Evolutionary conservation across 2,888 invertebrate genomes (phyloP).

Genomic region (Epinotia nisella): DNA sequence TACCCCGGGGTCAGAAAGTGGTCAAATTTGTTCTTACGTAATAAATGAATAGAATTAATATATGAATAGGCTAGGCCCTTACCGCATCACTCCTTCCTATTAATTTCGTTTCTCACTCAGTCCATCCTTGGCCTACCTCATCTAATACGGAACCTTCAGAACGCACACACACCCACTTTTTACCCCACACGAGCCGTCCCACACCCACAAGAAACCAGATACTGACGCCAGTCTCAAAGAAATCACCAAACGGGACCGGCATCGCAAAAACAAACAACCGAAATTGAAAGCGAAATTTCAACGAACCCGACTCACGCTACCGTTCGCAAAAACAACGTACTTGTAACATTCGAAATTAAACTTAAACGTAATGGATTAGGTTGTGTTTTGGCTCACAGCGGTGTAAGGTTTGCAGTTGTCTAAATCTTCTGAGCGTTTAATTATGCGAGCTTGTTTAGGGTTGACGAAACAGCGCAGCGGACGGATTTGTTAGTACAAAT

Average conservation of each 20-base stretch:
- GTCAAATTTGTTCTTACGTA: no score
- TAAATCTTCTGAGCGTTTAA: conserved; percentile 72
- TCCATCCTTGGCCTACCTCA: no score
- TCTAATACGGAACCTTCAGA: conserved; percentile 7
- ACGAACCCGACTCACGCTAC: conserved; percentile 66
- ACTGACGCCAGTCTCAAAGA: conserved; percentile 50
- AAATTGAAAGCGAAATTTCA: conserved; percentile 65
- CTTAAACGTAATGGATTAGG: conserved; percentile 56
- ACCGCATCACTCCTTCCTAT: no score
- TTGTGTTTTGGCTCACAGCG: conserved; percentile 53
- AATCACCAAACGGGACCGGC: conserved; percentile 59
- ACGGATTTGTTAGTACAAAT: no score
- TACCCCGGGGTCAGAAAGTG: no score
- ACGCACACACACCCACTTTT: conserved; percentile 12
- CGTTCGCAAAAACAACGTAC: conserved; percentile 60
- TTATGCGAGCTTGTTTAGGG: conserved; percentile 68
- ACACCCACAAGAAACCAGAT: conserved; percentile 32
- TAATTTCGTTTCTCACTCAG: no score
- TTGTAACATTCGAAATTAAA: conserved; percentile 52
- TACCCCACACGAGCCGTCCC: conserved; percentile 23
- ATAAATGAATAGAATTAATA: no score
- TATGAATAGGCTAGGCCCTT: no score
- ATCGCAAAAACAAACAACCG: conserved; percentile 60
- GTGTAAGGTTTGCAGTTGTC: conserved; percentile 59
- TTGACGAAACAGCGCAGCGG: background rate